Base-by-base conservation (phyloP, 2,888 invertebrate genomes). In the Sesia apiformis region DNA sequence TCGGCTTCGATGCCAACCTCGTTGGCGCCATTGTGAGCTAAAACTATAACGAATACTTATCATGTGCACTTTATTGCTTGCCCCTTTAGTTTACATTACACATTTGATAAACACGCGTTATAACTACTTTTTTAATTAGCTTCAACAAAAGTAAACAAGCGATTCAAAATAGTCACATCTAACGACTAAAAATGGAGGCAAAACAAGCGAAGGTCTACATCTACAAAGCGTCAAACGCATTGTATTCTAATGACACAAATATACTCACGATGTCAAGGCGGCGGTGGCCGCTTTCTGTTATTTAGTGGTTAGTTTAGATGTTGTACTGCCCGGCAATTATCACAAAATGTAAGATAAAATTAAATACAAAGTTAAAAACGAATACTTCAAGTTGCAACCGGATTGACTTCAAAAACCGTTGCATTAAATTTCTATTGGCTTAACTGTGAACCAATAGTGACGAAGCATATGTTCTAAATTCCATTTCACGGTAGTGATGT, bases 11-110 rank as follows among this genome's bases (percentile, higher is more conserved):
- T 70, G 91, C 78, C 83, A 90, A 80, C 84, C 91, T 90, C 56
- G 91, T 89, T 75, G 93, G 93, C 78, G 93, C 93, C 93, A 93
- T 93, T 80, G 65, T 74, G 42, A 46, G 7, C 50, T 50, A 53
- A 5, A 50, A 50, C 4, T 38, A 23, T 38, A 49, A 8, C 7
- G 41, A 62, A 57, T 58, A 63, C 64, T 63, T 64, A 76, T 76
- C 82, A 82, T 80, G 76, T 77, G 79, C 63, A 65, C 65, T 64
- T 53, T 62, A 56, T 58, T 64, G 60, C 65, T 56, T 57, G 57
- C 60, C 56, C 46, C 51, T 51, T 51, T 23, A 23, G 23, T 23
- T 23, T 23, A 23, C 23, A 23, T 23, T 49, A 55, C 41, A 51
- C 53, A 55, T 55, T 50, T 50, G 46, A 51, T 39, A 53, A 60